Evolutionary conservation across 2,113 vertebrate genomes (phyloP).

Genomic region (Hippocampus zosterae): DNA sequence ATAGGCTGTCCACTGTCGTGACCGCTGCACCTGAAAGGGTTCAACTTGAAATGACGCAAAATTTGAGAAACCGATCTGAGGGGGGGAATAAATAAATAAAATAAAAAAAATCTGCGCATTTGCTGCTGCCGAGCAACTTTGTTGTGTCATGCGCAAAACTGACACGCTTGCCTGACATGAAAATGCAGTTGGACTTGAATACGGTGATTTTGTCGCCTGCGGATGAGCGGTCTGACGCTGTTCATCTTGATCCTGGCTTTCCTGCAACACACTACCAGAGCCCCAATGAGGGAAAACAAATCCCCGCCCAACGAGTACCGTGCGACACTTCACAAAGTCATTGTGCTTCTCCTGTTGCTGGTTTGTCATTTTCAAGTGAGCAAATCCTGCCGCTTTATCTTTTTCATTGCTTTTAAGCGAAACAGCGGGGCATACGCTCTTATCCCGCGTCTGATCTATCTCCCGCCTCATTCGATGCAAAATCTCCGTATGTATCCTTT

Average conservation of each 20-base stretch:
- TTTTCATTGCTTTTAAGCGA: slow-evolving; percentile 39
- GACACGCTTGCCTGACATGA: too few species aligned
- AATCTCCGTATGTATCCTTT: slow-evolving; percentile 14
- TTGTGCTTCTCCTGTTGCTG: slow-evolving; percentile 7
- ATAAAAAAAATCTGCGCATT: too few species aligned
- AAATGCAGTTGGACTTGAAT: neutral
- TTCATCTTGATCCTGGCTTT: slow-evolving; percentile 14
- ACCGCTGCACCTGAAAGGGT: too few species aligned
- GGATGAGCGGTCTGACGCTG: neutral
- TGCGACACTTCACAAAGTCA: slow-evolving; percentile 5
- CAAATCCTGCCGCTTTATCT: slow-evolving; percentile 21
- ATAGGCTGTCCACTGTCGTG: too few species aligned
- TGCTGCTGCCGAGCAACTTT: too few species aligned
- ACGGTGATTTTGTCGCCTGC: neutral
- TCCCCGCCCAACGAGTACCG: slow-evolving; percentile 10
- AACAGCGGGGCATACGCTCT: slow-evolving; percentile 6
- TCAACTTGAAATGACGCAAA: too few species aligned
- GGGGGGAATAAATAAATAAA: too few species aligned
- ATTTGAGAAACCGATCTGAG: too few species aligned
- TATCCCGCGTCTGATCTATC: slow-evolving; percentile 12
- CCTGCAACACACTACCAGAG: slow-evolving; percentile 4
- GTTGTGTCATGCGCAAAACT: too few species aligned
- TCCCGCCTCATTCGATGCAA: slow-evolving; percentile 12
- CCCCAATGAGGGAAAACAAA: neutral
- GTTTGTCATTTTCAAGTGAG: slow-evolving; percentile 4